Conservation (phyloP, 2,113 vertebrate genomes). For the Aix galericulata region DNA sequence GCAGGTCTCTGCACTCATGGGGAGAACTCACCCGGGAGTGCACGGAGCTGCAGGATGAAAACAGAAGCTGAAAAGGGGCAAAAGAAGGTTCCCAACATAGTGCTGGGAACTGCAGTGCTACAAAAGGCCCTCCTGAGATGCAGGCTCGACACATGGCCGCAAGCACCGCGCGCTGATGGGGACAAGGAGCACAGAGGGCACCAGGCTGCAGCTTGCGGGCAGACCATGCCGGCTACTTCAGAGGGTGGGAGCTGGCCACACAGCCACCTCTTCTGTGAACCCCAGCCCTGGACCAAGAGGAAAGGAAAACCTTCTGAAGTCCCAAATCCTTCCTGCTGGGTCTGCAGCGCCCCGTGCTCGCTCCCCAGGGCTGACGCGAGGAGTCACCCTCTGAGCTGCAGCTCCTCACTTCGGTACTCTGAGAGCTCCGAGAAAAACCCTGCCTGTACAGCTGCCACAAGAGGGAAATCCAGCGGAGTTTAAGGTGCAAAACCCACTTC, state of each 20-base stretch:
- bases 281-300: neutral
- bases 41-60: neutral
- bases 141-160: neutral
- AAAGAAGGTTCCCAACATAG: neutral
- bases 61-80: neutral
- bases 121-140: neutral
- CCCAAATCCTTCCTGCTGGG: neutral
- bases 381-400: neutral
- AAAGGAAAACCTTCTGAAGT: neutral
- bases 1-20: no score
- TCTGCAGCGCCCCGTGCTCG: neutral
- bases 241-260: no score
- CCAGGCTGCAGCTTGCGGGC: fast-evolving
- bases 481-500: neutral
- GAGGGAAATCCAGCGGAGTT: neutral
- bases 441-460: no score
- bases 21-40: neutral
- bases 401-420: neutral
- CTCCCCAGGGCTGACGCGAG: neutral
- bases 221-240: neutral
- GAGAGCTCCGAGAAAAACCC: neutral
- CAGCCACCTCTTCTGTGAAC: neutral
- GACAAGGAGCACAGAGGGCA: neutral
- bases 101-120: fast-evolving
- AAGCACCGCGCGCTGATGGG: fast-evolving